Percentiles rank a stretch among this genome's conserved stretches.
phyloP scores from a whole-genome alignment of 2,888 invertebrate genomes.

The Watsonalla binaria region DNA sequence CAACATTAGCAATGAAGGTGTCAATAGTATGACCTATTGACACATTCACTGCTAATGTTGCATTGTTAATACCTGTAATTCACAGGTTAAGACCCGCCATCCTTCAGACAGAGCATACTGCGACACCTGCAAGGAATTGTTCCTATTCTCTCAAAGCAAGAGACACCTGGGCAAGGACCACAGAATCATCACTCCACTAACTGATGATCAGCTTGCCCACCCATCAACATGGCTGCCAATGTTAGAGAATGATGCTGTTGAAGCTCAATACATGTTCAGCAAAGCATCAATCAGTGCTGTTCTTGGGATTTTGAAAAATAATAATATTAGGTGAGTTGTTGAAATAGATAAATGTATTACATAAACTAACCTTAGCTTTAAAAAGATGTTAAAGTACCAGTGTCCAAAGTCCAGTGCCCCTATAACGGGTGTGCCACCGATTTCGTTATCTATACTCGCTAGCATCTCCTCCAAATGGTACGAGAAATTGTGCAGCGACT shows the following conservation, averaged over 20 bases:
- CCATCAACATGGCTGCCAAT: conserved; percentile 85
- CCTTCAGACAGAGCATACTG: conserved; percentile 80
- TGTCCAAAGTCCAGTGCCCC: too few relatives aligned
- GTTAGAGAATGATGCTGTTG: conserved; percentile 85
- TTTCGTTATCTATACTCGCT: too few relatives aligned
- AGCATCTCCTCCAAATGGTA: too few relatives aligned
- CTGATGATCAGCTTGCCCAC: conserved; percentile 76
- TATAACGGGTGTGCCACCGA: too few relatives aligned
- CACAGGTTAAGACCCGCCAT: conserved; percentile 60
- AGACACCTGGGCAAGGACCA: conserved; percentile 78
- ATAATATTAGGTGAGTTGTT: conserved; percentile 79
- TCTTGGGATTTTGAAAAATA: conserved; percentile 77
- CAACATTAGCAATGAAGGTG: too few relatives aligned
- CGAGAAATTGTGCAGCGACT: too few relatives aligned
- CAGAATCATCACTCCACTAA: conserved; percentile 67
- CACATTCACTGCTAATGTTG: too few relatives aligned
- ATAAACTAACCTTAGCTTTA: too few relatives aligned
- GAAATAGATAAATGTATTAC: too few relatives aligned
- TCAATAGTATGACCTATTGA: too few relatives aligned
- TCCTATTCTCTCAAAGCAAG: conserved; percentile 46
- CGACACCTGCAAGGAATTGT: conserved; percentile 80
- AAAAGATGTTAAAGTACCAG: too few relatives aligned
- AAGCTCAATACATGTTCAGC: conserved; percentile 94
- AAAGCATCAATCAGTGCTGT: conserved; percentile 82
- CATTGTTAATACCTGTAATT: too few relatives aligned